phyloP scores from a whole-genome alignment of 2,113 vertebrate species.

The Myotis yumanensis region DNA sequence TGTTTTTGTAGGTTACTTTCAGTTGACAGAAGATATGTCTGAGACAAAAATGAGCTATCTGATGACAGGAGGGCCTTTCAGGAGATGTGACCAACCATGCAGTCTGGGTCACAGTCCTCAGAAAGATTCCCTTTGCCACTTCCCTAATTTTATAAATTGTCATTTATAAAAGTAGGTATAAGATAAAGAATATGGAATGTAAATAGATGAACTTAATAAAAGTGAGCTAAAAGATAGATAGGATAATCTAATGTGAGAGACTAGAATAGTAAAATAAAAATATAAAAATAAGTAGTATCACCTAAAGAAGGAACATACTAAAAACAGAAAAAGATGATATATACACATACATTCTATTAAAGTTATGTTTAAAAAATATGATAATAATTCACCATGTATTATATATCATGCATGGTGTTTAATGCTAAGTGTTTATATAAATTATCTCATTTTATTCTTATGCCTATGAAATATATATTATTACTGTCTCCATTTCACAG shows the following conservation, averaged over 20 bases:
- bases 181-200: neutral
- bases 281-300: constrained; percentile 9
- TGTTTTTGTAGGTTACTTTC: neutral
- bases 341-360: neutral
- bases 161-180: neutral
- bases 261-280: constrained; percentile 10
- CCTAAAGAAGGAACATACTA: neutral
- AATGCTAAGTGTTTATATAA: neutral
- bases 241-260: neutral
- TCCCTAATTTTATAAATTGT: neutral
- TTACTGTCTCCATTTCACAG: neutral
- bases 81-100: neutral
- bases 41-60: neutral
- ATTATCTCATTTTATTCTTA: neutral
- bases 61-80: neutral
- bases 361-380: neutral
- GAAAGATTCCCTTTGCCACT: neutral
- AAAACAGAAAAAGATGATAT: neutral
- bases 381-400: neutral
- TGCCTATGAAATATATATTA: neutral
- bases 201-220: constrained; percentile 33
- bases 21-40: neutral
- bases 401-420: neutral
- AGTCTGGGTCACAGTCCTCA: neutral
- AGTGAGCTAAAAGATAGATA: neutral